Conservation (phyloP, 2,888 invertebrate species). For the Digitonthophagus gazella region DNA sequence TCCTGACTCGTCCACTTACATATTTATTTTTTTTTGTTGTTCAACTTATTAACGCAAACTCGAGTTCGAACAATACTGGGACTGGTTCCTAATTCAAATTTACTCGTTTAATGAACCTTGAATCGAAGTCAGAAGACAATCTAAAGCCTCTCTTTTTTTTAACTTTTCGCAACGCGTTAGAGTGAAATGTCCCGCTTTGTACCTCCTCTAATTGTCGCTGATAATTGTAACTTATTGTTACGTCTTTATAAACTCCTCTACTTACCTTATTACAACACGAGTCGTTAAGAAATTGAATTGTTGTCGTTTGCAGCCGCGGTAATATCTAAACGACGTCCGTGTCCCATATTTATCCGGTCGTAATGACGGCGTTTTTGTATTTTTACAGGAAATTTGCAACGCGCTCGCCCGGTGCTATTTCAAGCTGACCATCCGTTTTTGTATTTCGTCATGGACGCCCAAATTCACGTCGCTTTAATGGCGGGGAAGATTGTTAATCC, state of each 20-base stretch:
- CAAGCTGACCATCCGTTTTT: slow-evolving; percentile 80
- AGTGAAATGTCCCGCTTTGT: slow-evolving; percentile 1
- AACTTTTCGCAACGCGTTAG: neutral
- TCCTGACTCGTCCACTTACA: neutral
- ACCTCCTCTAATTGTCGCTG: slow-evolving; percentile 5
- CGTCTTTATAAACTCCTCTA: neutral
- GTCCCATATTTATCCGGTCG: slow-evolving; percentile 20
- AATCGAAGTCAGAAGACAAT: slow-evolving; percentile 5
- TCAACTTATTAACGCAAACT: no score
- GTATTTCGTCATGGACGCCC: slow-evolving; percentile 81
- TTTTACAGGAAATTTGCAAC: slow-evolving; percentile 50
- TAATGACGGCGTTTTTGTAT: slow-evolving; percentile 16
- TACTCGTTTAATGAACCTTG: slow-evolving; percentile 15
- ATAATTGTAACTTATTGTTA: slow-evolving; percentile 9
- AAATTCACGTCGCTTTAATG: slow-evolving; percentile 76
- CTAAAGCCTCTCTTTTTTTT: neutral
- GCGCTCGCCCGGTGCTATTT: slow-evolving; percentile 63
- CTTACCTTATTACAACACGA: slow-evolving; percentile 8
- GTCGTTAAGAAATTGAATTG: slow-evolving; percentile 11
- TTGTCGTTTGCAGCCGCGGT: neutral
- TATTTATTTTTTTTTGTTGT: neutral
- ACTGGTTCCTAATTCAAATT: neutral
- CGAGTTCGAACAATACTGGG: neutral
- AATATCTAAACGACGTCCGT: neutral
- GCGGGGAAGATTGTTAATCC: slow-evolving; percentile 83